phyloP scores from a whole-genome alignment of 1,140 invertebrate species.

The Holcopasites calliopsidis region DNA sequence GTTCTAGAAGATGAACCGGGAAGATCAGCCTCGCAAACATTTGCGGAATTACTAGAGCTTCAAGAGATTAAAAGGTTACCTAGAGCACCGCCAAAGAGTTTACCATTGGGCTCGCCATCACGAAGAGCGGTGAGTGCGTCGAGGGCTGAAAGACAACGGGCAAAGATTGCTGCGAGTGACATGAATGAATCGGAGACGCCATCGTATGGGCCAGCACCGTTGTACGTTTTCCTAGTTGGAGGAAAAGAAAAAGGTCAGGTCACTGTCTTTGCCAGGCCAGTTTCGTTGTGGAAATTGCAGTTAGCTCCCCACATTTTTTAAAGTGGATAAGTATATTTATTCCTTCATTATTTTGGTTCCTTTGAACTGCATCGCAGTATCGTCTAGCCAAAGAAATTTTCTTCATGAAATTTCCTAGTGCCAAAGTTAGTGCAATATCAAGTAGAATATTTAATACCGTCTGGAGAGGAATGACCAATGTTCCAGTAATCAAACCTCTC shows the following conservation, averaged over 20 bases:
- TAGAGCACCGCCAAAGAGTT: slow-evolving; percentile 74
- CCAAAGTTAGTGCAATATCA: no score
- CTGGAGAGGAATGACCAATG: no score
- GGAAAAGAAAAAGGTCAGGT: slow-evolving; percentile 85
- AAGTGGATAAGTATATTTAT: slow-evolving; percentile 18
- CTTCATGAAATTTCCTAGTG: background rate
- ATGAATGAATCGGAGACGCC: slow-evolving; percentile 67
- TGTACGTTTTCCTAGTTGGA: slow-evolving; percentile 84
- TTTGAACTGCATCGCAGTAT: background rate
- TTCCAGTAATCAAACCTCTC: no score
- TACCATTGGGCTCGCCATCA: slow-evolving; percentile 75
- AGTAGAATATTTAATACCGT: no score
- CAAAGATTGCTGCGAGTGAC: slow-evolving; percentile 72
- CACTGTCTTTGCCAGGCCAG: slow-evolving; percentile 84
- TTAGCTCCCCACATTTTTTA: slow-evolving; percentile 80
- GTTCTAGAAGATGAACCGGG: slow-evolving; percentile 79
- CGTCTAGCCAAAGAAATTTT: no score
- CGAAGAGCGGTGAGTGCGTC: slow-evolving; percentile 78
- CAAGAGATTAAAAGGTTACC: slow-evolving; percentile 73
- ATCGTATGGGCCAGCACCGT: slow-evolving; percentile 77
- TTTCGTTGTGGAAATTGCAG: slow-evolving; percentile 85
- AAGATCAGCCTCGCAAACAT: slow-evolving; percentile 76
- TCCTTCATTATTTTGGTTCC: background rate
- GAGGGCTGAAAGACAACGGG: slow-evolving; percentile 75
- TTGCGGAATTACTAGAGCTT: slow-evolving; percentile 75